Conservation (phyloP, 2,888 invertebrate species). For the Lithophane semibrunnea region DNA sequence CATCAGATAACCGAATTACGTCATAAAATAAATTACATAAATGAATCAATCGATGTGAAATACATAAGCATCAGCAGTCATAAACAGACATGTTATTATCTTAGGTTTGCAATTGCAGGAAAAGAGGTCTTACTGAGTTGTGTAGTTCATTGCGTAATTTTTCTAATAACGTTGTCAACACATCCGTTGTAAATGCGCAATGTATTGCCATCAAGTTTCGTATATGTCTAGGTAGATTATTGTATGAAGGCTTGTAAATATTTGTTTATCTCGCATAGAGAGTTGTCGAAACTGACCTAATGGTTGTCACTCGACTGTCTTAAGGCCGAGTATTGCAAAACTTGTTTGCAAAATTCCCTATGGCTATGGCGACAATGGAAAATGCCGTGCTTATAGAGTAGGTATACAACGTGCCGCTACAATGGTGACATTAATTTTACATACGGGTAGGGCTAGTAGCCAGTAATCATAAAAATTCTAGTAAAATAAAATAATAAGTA, state of each 20-base stretch:
- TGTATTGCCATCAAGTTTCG: slow-evolving; percentile 30
- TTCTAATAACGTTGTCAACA: slow-evolving; percentile 38
- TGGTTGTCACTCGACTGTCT: slow-evolving; percentile 61
- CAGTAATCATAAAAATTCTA: no score
- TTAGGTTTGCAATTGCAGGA: slow-evolving; percentile 14
- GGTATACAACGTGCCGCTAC: no score
- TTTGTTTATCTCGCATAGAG: slow-evolving; percentile 68
- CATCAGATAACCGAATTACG: slow-evolving; percentile 19
- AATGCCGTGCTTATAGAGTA: background rate
- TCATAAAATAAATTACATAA: slow-evolving; percentile 33
- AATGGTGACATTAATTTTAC: no score
- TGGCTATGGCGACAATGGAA: slow-evolving; percentile 16
- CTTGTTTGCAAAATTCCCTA: slow-evolving; percentile 35
- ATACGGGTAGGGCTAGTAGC: no score
- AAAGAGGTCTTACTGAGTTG: slow-evolving; percentile 10
- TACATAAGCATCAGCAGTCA: slow-evolving; percentile 45
- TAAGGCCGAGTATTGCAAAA: slow-evolving; percentile 73
- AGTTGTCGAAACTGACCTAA: slow-evolving; percentile 73
- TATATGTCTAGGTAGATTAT: slow-evolving; percentile 21
- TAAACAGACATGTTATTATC: slow-evolving; percentile 22
- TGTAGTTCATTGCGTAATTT: slow-evolving; percentile 42
- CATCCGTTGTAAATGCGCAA: slow-evolving; percentile 45
- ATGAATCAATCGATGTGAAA: slow-evolving; percentile 48
- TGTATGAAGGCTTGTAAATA: slow-evolving; percentile 64
- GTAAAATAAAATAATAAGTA: no score